A percentile compares a stretch with the other conserved stretches of the same genome.
These are phyloP conservation scores for Bubo scandiacus DNA, from an alignment of 2,113 vertebrate species.

Conservation along the genomic window DNA sequence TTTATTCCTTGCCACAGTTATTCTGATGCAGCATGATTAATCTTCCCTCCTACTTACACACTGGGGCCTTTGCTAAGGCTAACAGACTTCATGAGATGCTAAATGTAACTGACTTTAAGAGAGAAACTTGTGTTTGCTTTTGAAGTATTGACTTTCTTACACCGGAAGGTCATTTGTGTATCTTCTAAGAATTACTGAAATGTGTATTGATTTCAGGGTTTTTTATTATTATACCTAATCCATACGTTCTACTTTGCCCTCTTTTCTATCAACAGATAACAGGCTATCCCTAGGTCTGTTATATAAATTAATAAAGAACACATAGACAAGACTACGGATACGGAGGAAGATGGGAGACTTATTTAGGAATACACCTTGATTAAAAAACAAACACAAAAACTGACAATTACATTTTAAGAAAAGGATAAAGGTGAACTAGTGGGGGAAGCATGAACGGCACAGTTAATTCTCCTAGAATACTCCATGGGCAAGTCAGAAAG, in stretches of 20 bases:
- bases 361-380: background rate
- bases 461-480: background rate
- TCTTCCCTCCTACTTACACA: background rate
- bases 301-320: background rate
- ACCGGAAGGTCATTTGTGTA: background rate
- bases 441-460: background rate
- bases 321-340: rapidly evolving
- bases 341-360: background rate
- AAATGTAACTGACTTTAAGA: background rate
- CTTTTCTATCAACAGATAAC: background rate
- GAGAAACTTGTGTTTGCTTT: background rate
- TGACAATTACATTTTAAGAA: background rate
- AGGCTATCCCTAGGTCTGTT: background rate
- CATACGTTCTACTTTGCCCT: background rate
- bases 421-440: background rate
- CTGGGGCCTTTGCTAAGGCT: background rate
- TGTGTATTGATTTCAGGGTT: background rate
- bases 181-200: constrained; percentile 2
- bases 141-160: constrained; percentile 4
- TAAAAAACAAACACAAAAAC: background rate
- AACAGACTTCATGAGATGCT: background rate
- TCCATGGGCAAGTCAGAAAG: rapidly evolving
- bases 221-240: background rate
- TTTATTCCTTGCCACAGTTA: background rate
- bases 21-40: background rate